Conservation (phyloP, 2,888 invertebrate genomes). For the Margaritifera margaritifera region DNA sequence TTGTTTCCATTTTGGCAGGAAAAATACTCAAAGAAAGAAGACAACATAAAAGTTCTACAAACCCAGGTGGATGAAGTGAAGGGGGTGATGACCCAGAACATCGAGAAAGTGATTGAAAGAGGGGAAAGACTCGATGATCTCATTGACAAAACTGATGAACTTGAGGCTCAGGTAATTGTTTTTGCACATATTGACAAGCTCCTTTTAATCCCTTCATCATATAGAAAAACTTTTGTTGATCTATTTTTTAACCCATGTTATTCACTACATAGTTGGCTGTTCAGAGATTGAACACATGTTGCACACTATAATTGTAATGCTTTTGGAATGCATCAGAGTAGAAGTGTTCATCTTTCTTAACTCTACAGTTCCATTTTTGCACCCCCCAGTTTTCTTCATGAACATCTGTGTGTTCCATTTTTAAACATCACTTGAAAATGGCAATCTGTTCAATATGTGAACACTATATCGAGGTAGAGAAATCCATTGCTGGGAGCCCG, state of each 20-base stretch:
- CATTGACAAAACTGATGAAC: slow-evolving; percentile 70
- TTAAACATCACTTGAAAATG: too few relatives aligned
- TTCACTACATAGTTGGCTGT: neutral
- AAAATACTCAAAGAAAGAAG: slow-evolving; percentile 53
- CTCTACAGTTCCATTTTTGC: too few relatives aligned
- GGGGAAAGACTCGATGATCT: slow-evolving; percentile 72
- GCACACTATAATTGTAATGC: neutral
- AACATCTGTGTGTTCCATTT: too few relatives aligned
- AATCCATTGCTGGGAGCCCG: too few relatives aligned
- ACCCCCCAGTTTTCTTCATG: too few relatives aligned
- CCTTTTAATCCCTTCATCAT: too few relatives aligned
- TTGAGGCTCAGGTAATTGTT: slow-evolving; percentile 68
- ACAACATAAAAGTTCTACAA: slow-evolving; percentile 51
- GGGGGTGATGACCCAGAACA: slow-evolving; percentile 72
- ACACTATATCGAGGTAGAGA: too few relatives aligned
- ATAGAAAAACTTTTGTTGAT: neutral
- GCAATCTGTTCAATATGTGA: too few relatives aligned
- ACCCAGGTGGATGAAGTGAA: slow-evolving; percentile 72
- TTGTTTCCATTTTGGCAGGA: slow-evolving; percentile 40
- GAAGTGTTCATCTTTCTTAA: too few relatives aligned
- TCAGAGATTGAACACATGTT: neutral
- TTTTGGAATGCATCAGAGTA: too few relatives aligned
- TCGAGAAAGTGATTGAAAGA: slow-evolving; percentile 70
- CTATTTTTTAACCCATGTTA: neutral
- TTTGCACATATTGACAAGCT: too few relatives aligned